Evolutionary conservation across 1,140 invertebrate genomes (phyloP).

Genomic region (Plutomurus gul): DNA sequence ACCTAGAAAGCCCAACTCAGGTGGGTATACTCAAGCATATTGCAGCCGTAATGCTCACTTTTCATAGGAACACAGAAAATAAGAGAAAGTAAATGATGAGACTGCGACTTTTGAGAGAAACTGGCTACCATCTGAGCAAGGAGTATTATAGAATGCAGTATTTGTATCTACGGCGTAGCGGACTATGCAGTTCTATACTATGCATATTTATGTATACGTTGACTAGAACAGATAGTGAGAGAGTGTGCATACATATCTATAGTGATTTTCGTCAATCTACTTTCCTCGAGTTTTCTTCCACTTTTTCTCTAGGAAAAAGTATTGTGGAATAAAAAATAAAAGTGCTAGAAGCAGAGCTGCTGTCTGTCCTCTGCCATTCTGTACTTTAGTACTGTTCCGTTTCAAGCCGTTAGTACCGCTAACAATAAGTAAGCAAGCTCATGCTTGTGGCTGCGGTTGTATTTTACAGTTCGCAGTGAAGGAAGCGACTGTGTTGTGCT

Average conservation of each 20-base stretch:
- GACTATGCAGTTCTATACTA: too few species aligned
- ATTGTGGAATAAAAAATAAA: constrained; percentile 19
- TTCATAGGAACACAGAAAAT: too few species aligned
- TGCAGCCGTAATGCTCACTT: too few species aligned
- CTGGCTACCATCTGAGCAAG: too few species aligned
- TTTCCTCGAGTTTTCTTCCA: background rate
- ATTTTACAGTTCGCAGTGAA: background rate
- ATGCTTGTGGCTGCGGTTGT: background rate
- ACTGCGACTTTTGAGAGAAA: constrained; percentile 13
- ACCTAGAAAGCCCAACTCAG: too few species aligned
- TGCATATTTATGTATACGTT: too few species aligned
- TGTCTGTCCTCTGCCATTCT: background rate
- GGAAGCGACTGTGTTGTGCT: background rate
- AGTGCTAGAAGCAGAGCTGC: background rate
- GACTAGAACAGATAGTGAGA: too few species aligned
- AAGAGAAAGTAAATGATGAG: constrained; percentile 7
- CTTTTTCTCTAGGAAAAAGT: background rate
- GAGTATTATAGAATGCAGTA: too few species aligned
- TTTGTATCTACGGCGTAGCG: too few species aligned
- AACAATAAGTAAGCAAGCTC: background rate
- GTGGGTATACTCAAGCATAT: too few species aligned
- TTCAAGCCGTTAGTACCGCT: too few species aligned
- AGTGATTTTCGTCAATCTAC: constrained; percentile 26
- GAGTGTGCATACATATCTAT: too few species aligned
- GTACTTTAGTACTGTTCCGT: background rate